Evolutionary conservation across 1,140 invertebrate genomes (phyloP).

Genomic region (Trichonephila clavata): DNA sequence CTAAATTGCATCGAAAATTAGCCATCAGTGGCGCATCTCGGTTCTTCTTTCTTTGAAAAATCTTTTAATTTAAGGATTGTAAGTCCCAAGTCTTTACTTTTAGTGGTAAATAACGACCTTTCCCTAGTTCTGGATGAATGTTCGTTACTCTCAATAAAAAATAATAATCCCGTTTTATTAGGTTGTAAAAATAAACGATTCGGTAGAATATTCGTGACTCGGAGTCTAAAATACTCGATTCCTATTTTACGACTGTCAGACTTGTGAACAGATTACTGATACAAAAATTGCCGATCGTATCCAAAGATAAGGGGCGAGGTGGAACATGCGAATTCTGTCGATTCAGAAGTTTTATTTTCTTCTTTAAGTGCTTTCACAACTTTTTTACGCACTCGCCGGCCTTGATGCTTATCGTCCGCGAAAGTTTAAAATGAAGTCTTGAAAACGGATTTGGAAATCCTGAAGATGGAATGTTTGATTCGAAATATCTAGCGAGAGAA

Average conservation of each 20-base stretch:
- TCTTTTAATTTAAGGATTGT: not conserved
- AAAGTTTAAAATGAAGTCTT: not conserved
- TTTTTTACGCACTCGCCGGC: not conserved
- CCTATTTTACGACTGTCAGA: not conserved
- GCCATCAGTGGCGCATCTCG: not conserved
- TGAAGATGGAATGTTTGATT: too few species aligned
- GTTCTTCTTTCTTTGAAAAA: not conserved
- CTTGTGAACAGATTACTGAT: slow-evolving; percentile 1
- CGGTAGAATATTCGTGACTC: not conserved
- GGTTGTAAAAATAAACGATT: not conserved
- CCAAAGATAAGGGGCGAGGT: not conserved
- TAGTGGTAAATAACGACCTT: not conserved
- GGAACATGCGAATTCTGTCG: not conserved
- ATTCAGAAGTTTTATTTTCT: not conserved
- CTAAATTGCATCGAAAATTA: not conserved
- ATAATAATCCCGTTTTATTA: slow-evolving; percentile 30
- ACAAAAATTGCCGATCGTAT: not conserved
- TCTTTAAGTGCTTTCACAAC: not conserved
- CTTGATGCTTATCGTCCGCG: not conserved
- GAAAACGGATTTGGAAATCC: too few species aligned
- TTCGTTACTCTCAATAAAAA: slow-evolving; percentile 4
- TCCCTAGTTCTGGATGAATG: not conserved
- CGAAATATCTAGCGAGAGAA: too few species aligned
- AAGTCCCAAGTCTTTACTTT: not conserved
- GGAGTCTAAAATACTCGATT: not conserved